Evolutionary conservation across 92 coral and sea anemone species (phyloP).

Genomic region (Epizoanthus stellaris): DNA sequence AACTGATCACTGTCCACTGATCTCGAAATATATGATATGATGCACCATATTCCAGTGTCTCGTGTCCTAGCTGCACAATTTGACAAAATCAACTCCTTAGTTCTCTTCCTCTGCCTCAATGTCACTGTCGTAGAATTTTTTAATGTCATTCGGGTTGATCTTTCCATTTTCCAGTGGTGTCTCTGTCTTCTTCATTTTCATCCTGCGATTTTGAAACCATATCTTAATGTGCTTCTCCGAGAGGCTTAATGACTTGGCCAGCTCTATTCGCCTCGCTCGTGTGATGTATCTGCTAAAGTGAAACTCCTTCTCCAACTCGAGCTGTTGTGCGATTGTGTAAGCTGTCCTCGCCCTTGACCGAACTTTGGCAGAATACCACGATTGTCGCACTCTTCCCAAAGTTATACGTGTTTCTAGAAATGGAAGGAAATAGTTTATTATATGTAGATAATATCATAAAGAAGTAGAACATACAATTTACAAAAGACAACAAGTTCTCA

Average conservation of each 20-base stretch:
- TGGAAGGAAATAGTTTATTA: neutral
- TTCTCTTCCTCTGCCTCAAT: constrained; percentile 28
- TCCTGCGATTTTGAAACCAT: constrained; percentile 90
- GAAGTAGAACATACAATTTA: neutral
- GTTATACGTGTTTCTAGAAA: constrained; percentile 32
- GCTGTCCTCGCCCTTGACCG: constrained; percentile 88
- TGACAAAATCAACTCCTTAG: neutral
- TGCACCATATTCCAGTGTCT: neutral
- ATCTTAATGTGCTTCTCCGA: constrained; percentile 89
- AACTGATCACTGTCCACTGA: too few relatives aligned
- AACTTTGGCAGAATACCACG: constrained; percentile 84
- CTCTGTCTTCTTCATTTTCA: constrained; percentile 87
- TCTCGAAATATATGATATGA: neutral
- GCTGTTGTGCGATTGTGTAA: constrained; percentile 83
- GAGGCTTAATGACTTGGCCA: constrained; percentile 76
- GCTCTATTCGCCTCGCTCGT: constrained; percentile 75
- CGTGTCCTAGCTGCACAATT: neutral
- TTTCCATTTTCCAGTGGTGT: constrained; percentile 66
- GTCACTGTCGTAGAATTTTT: constrained; percentile 66
- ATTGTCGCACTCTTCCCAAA: constrained; percentile 64
- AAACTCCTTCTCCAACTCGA: constrained; percentile 86
- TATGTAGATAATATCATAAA: neutral
- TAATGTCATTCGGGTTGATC: constrained; percentile 73
- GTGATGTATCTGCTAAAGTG: constrained; percentile 83
- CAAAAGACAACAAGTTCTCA: neutral